Evolutionary conservation across 2,888 invertebrate genomes (phyloP).

Genomic region (Tiphia femorata): DNA sequence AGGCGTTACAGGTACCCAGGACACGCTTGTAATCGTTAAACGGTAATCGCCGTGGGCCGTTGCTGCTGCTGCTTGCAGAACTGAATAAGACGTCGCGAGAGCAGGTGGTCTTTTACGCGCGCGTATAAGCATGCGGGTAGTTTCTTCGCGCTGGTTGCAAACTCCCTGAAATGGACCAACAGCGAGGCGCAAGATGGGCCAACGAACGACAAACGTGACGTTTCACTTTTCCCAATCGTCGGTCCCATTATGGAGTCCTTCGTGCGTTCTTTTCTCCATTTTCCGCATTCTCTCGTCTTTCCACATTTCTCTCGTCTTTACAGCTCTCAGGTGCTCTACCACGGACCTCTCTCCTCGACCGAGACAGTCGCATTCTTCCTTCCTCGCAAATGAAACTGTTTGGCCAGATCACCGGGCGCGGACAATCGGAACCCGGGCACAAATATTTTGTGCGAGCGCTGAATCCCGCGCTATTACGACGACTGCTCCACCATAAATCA

Average conservation of each 20-base stretch:
- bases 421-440: constrained; percentile 46
- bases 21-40: constrained; percentile 53
- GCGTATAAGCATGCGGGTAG: not conserved
- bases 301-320: constrained; percentile 14
- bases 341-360: constrained; percentile 2
- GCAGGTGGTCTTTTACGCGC: constrained; percentile 54
- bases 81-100: constrained; percentile 56
- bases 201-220: no score
- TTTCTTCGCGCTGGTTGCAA: no score
- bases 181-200: no score
- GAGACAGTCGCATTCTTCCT: no score
- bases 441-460: constrained; percentile 57
- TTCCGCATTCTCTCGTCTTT: not conserved
- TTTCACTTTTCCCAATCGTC: constrained; percentile 63
- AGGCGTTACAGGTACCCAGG: constrained; percentile 47
- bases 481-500: constrained; percentile 59
- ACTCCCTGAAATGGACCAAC: not conserved
- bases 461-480: constrained; percentile 56
- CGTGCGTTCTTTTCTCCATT: not conserved
- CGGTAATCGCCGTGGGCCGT: constrained; percentile 44
- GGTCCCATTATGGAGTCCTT: constrained; percentile 52
- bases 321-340: constrained; percentile 2
- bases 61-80: constrained; percentile 28
- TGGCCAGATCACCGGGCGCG: constrained; percentile 46
- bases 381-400: constrained; percentile 63